Evolutionary conservation across 2,797 vertebrate species (phyloP).

Genomic region (Triplophysa yarkandensis): DNA sequence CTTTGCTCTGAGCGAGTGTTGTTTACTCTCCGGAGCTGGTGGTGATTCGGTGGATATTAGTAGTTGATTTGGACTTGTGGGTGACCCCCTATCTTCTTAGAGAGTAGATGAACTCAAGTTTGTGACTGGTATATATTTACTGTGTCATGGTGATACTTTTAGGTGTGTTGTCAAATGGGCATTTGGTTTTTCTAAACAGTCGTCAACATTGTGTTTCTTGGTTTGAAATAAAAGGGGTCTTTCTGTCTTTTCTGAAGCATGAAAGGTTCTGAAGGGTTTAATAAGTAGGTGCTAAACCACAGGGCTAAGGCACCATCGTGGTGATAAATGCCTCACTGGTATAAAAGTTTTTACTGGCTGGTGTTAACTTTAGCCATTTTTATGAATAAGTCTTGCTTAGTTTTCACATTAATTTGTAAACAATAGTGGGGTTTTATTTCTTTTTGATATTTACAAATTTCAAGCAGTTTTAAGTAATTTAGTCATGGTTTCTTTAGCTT

Average conservation of each 20-base stretch:
- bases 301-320: conserved; percentile 4
- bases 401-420: too few species aligned
- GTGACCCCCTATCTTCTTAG: conserved; percentile 24
- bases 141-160: not conserved
- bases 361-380: not conserved
- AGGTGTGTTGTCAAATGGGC: not conserved
- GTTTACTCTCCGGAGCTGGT: conserved; percentile 6
- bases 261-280: conserved; percentile 22
- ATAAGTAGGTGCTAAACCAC: conserved; percentile 33
- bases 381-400: not conserved
- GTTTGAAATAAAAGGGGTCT: not conserved
- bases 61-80: not conserved
- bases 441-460: not conserved
- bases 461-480: not conserved
- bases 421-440: not conserved
- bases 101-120: not conserved
- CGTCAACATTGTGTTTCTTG: not conserved
- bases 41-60: conserved; percentile 19
- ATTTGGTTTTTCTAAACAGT: too few species aligned
- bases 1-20: conserved; percentile 9
- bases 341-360: not conserved
- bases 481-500: not conserved
- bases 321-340: not conserved
- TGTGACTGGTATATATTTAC: conserved; percentile 24
- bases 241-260: not conserved